A percentile compares a stretch with the other conserved stretches of the same genome.
Evolutionary conservation across 1,140 invertebrate species (phyloP).

Genomic region (Heliconius congener): DNA sequence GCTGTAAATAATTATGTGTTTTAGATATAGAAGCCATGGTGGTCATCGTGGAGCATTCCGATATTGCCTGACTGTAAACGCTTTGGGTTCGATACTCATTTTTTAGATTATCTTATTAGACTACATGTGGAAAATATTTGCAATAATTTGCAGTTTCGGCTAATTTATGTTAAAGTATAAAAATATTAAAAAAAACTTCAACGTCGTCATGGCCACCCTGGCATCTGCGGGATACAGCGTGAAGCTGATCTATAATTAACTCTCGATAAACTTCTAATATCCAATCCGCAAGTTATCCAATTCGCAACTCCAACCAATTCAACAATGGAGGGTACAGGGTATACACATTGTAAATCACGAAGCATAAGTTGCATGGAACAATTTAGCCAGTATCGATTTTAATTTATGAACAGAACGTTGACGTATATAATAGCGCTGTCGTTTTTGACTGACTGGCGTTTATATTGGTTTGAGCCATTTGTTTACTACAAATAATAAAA

Average conservation of each 20-base stretch:
- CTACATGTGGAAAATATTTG: background rate
- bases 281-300: background rate
- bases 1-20: constrained; percentile 46
- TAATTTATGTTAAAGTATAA: background rate
- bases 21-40: background rate
- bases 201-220: too few species aligned
- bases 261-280: constrained; percentile 2
- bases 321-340: background rate
- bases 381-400: background rate
- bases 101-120: too few species aligned
- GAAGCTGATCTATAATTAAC: background rate
- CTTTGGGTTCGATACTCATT: too few species aligned
- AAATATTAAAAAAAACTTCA: background rate
- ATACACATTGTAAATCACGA: background rate
- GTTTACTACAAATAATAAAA: background rate
- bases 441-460: background rate
- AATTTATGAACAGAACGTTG: constrained; percentile 1
- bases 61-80: too few species aligned
- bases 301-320: background rate
- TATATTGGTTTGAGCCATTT: background rate
- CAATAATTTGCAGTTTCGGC: background rate
- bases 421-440: background rate
- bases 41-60: too few species aligned
- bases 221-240: too few species aligned
- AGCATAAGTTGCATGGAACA: background rate